Percentiles rank a stretch among this genome's conserved stretches.
These are phyloP conservation scores for Drosophila pseudotalamancana DNA, from an alignment of 2,888 invertebrate genomes.

Conservation along the genomic window DNA sequence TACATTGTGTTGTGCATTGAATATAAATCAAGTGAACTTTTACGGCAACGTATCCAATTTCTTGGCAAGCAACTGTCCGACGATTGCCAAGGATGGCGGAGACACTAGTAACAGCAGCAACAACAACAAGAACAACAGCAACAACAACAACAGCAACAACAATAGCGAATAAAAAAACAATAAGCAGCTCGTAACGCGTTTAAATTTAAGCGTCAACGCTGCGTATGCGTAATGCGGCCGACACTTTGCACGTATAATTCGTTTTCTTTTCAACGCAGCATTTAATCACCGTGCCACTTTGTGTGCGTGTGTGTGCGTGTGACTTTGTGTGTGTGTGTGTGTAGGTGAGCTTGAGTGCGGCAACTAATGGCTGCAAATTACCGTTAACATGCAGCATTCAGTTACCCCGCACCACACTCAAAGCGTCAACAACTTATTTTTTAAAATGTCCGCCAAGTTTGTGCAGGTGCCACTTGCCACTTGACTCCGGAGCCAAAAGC, in stretches of 20 bases:
- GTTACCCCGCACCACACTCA: slow-evolving; percentile 22
- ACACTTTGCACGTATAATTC: slow-evolving; percentile 41
- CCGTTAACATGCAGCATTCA: slow-evolving; percentile 63
- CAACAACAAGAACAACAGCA: neutral
- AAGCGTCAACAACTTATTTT: slow-evolving; percentile 40
- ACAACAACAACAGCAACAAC: neutral
- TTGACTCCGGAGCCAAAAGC: slow-evolving; percentile 65
- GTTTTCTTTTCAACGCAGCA: slow-evolving; percentile 35
- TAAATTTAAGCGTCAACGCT: slow-evolving; percentile 56
- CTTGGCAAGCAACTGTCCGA: slow-evolving; percentile 47
- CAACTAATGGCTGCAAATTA: slow-evolving; percentile 78
- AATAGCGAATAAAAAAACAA: slow-evolving; percentile 34
- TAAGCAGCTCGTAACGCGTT: slow-evolving; percentile 54
- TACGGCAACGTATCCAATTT: slow-evolving; percentile 59
- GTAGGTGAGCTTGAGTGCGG: slow-evolving; percentile 29
- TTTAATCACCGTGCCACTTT: slow-evolving; percentile 60
- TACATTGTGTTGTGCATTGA: slow-evolving; percentile 62
- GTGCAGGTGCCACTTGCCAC: slow-evolving; percentile 51
- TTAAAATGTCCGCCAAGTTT: slow-evolving; percentile 39
- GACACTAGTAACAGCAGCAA: slow-evolving; percentile 10
- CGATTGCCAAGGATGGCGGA: slow-evolving; percentile 48
- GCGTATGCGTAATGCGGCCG: slow-evolving; percentile 67
- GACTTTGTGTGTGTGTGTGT: slow-evolving; percentile 24
- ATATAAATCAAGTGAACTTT: slow-evolving; percentile 66
- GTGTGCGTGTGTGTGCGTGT: slow-evolving; percentile 21